These are phyloP conservation scores for Carollia perspicillata DNA, from an alignment of 2,113 vertebrate species.

Conservation along the genomic window DNA sequence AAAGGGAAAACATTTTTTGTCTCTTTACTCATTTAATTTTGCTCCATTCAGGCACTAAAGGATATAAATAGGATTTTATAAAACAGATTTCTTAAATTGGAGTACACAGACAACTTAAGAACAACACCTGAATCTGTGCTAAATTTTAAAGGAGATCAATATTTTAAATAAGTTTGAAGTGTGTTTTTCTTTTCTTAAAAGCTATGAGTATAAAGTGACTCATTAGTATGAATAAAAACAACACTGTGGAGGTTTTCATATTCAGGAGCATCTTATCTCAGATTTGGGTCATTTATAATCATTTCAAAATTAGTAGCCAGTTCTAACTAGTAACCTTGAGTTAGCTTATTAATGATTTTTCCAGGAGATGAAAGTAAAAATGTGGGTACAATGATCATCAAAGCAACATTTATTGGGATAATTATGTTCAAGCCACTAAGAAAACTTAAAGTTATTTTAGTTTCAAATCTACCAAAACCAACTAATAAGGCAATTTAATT, in stretches of 20 bases:
- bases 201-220: neutral
- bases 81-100: constrained; percentile 30
- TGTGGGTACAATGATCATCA: neutral
- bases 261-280: neutral
- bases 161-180: neutral
- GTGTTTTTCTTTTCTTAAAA: neutral
- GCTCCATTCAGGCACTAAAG: neutral
- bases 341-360: neutral
- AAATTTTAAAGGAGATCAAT: neutral
- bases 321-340: neutral
- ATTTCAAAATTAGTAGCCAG: neutral
- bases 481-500: neutral
- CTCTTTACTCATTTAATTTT: neutral
- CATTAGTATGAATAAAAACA: neutral
- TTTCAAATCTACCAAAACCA: neutral
- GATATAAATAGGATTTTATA: neutral
- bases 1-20: constrained; percentile 62
- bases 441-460: neutral
- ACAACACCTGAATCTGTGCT: neutral
- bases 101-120: constrained; percentile 3
- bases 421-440: neutral
- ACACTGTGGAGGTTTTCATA: neutral
- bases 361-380: neutral
- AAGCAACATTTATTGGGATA: neutral
- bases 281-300: neutral